Percentiles rank a stretch among this genome's conserved stretches.
Evolutionary conservation across 1,140 invertebrate genomes (phyloP).

Genomic region (Agrilus planipennis): DNA sequence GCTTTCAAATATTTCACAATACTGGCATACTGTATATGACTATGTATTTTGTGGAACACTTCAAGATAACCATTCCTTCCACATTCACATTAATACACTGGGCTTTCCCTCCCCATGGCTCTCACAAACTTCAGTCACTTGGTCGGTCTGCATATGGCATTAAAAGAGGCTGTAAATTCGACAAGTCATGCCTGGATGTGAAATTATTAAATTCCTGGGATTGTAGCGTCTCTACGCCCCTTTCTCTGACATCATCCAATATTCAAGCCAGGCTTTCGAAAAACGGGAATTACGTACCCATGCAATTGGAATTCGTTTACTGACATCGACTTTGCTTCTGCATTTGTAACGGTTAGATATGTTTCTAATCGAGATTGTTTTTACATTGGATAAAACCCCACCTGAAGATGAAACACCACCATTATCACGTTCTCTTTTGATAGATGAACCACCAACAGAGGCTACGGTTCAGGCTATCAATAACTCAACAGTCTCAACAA

Average conservation of each 20-base stretch:
- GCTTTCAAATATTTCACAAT: too few relatives aligned
- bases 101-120: slow-evolving; percentile 24
- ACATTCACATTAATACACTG: slow-evolving; percentile 1
- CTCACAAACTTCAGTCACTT: slow-evolving; percentile 29
- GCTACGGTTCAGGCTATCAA: too few relatives aligned
- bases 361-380: too few relatives aligned
- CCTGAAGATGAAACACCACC: too few relatives aligned
- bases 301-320: slow-evolving; percentile 26
- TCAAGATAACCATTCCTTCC: slow-evolving; percentile 3
- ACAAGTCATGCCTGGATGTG: slow-evolving; percentile 33
- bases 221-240: slow-evolving; percentile 31
- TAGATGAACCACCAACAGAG: too few relatives aligned
- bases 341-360: slow-evolving; percentile 29
- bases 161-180: slow-evolving; percentile 31
- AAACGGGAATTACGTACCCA: slow-evolving; percentile 10
- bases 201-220: slow-evolving; percentile 36
- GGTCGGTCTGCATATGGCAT: slow-evolving; percentile 32
- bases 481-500: too few relatives aligned
- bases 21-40: too few relatives aligned
- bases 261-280: slow-evolving; percentile 5
- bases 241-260: slow-evolving; percentile 26
- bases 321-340: slow-evolving; percentile 20
- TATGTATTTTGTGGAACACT: too few relatives aligned
- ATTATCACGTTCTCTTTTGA: too few relatives aligned
- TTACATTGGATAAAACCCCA: too few relatives aligned